A percentile compares a stretch with the other conserved stretches of the same genome.
These are phyloP conservation scores for Macrotis lagotis DNA, from an alignment of 2,113 vertebrate species.

Conservation along the genomic window DNA sequence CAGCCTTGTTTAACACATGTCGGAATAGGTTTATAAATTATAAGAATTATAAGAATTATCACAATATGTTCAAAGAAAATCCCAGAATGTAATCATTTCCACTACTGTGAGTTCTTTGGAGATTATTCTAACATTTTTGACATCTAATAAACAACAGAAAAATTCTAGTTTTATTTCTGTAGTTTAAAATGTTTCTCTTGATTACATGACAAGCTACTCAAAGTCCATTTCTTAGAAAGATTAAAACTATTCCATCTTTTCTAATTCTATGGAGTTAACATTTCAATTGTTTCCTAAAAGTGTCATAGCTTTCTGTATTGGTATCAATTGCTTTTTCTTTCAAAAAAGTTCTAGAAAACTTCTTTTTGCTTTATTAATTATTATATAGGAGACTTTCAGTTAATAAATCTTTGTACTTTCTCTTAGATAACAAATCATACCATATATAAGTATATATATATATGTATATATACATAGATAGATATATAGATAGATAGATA, in stretches of 20 bases:
- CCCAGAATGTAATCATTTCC: not conserved
- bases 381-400: constrained; percentile 71
- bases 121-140: constrained; percentile 56
- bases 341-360: constrained; percentile 67
- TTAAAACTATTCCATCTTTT: constrained; percentile 55
- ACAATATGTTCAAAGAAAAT: not conserved
- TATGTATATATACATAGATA: too few relatives aligned
- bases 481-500: too few relatives aligned
- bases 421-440: constrained; percentile 77
- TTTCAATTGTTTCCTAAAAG: constrained; percentile 55
- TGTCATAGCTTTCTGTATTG: constrained; percentile 62
- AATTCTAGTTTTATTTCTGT: not conserved
- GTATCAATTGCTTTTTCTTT: constrained; percentile 68
- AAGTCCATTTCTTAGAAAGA: constrained; percentile 40
- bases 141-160: not conserved
- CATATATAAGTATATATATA: too few relatives aligned
- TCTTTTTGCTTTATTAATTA: constrained; percentile 78
- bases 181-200: constrained; percentile 43
- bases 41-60: constrained; percentile 41
- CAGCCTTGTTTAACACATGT: constrained; percentile 19
- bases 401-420: constrained; percentile 72
- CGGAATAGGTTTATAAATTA: constrained; percentile 45
- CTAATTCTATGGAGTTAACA: constrained; percentile 62
- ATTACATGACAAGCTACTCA: constrained; percentile 20
- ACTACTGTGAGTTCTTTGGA: not conserved